Evolutionary conservation across 2,888 invertebrate species (phyloP).

Genomic region (Caenorhabditis panamensis): DNA sequence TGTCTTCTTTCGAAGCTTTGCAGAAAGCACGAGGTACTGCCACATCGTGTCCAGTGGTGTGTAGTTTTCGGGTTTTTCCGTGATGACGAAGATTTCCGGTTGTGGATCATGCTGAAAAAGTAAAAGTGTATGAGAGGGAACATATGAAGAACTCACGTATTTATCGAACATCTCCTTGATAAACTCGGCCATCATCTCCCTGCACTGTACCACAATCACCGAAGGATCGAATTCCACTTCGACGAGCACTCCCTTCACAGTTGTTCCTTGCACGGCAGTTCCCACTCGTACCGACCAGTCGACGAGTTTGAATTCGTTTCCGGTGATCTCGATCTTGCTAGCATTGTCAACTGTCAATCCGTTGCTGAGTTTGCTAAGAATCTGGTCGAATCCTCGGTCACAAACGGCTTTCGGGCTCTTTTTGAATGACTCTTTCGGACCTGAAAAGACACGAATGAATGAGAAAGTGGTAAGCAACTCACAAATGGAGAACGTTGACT

Average conservation of each 20-base stretch:
- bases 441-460: constrained; percentile 52
- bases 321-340: constrained; percentile 68
- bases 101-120: constrained; percentile 19
- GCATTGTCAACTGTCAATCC: constrained; percentile 61
- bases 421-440: constrained; percentile 61
- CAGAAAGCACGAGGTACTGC: constrained; percentile 72
- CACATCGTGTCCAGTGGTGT: constrained; percentile 73
- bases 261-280: constrained; percentile 69
- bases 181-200: constrained; percentile 68
- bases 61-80: constrained; percentile 69
- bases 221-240: constrained; percentile 74
- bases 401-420: constrained; percentile 67
- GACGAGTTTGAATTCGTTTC: constrained; percentile 71
- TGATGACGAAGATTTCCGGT: constrained; percentile 65
- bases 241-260: constrained; percentile 72
- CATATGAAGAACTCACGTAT: constrained; percentile 42
- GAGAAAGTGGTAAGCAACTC: constrained; percentile 6
- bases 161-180: constrained; percentile 66
- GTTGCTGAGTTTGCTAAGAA: constrained; percentile 71
- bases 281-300: constrained; percentile 76
- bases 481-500: constrained; percentile 74
- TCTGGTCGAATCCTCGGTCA: constrained; percentile 76
- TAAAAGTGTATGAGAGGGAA: background rate
- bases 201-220: constrained; percentile 64
- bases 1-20: constrained; percentile 65